phyloP scores from a whole-genome alignment of 2,888 invertebrate species.

The Agrotis ipsilon region DNA sequence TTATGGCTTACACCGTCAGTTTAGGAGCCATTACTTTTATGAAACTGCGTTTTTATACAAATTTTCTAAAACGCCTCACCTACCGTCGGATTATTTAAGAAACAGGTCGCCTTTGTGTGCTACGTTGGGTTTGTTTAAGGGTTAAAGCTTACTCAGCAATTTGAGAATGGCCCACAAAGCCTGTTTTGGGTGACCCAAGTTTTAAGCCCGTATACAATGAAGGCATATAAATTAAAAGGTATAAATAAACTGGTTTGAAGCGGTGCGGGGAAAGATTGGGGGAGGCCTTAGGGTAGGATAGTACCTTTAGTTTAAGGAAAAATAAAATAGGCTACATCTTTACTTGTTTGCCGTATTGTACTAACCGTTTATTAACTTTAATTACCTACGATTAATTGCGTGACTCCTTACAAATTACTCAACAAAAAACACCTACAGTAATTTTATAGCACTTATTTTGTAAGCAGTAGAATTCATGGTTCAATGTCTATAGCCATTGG shows the following conservation, averaged over 20 bases:
- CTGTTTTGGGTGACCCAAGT: conserved; percentile 49
- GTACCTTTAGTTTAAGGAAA: too few relatives aligned
- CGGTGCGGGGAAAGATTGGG: too few relatives aligned
- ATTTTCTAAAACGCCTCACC: conserved; percentile 62
- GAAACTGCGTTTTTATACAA: conserved; percentile 65
- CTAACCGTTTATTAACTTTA: not conserved
- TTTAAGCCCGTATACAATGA: conserved; percentile 38
- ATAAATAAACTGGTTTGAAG: conserved; percentile 12
- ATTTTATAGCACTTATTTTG: not conserved
- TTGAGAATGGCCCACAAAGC: conserved; percentile 58
- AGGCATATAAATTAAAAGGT: conserved; percentile 38
- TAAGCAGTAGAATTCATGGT: not conserved
- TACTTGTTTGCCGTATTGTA: conserved; percentile 1
- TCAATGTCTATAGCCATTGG: not conserved
- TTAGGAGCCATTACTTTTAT: conserved; percentile 66
- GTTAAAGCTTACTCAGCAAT: conserved; percentile 70
- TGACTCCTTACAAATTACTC: not conserved
- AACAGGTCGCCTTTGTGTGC: conserved; percentile 70
- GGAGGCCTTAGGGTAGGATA: too few relatives aligned
- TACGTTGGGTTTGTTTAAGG: conserved; percentile 68
- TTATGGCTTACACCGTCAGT: conserved; percentile 60
- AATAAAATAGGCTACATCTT: too few relatives aligned
- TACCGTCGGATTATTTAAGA: conserved; percentile 70
- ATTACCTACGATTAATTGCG: not conserved
- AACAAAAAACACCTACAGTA: not conserved